Evolutionary conservation across 2,113 vertebrate species (phyloP).

Genomic region (Ranitomeya imitator): DNA sequence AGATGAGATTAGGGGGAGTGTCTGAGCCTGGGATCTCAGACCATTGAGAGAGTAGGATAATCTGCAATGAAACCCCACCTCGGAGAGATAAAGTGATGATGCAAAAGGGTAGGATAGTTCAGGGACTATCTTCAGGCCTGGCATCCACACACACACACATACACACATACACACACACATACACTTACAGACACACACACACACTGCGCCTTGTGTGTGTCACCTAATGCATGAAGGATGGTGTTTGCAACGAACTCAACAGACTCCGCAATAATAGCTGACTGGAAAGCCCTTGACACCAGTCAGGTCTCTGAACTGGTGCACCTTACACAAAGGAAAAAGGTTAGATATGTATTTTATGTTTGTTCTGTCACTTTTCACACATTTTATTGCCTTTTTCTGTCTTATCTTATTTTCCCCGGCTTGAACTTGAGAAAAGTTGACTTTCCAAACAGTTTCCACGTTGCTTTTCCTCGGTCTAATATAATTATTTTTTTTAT

Average conservation of each 20-base stretch:
- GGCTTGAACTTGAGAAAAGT: conserved; percentile 38
- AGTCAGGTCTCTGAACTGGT: conserved; percentile 53
- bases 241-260: conserved; percentile 56
- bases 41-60: conserved; percentile 57
- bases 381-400: not conserved
- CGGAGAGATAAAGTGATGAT: conserved; percentile 50
- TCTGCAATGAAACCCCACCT: conserved; percentile 53
- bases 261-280: conserved; percentile 49
- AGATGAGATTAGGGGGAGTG: conserved; percentile 62
- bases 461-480: not conserved
- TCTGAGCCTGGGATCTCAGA: conserved; percentile 58
- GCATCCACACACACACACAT: conserved; percentile 17
- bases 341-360: conserved; percentile 56
- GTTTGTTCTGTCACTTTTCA: conserved; percentile 39
- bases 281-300: conserved; percentile 56
- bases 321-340: conserved; percentile 44
- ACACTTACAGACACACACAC: conserved; percentile 6
- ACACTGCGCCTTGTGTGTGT: conserved; percentile 44
- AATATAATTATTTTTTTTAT: not conserved
- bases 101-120: conserved; percentile 46
- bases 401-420: conserved; percentile 25
- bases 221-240: conserved; percentile 56
- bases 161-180: conserved; percentile 26
- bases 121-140: conserved; percentile 43
- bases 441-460: conserved; percentile 28